phyloP scores from a whole-genome alignment of 2,797 vertebrate genomes.

The Chromis chromis region DNA sequence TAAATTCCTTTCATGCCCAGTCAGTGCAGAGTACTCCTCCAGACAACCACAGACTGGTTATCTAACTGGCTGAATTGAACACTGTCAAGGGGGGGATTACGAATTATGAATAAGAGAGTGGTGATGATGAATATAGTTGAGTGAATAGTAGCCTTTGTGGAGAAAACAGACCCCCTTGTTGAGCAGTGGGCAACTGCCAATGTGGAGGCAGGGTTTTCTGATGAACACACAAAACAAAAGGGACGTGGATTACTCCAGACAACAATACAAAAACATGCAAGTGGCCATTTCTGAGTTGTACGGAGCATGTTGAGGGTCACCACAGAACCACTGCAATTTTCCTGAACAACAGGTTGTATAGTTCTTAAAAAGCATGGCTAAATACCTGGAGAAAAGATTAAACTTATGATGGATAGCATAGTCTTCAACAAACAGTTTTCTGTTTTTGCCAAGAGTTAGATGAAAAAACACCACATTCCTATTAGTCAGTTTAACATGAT shows the following conservation, averaged over 20 bases:
- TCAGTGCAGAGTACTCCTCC: conserved; percentile 47
- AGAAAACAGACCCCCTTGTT: conserved; percentile 71
- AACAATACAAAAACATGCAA: conserved; percentile 25
- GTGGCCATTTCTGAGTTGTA: conserved; percentile 6
- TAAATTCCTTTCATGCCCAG: conserved; percentile 39
- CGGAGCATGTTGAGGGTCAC: not conserved
- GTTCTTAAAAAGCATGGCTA: not conserved
- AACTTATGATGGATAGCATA: not conserved
- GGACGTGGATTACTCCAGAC: conserved; percentile 30
- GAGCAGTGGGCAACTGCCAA: conserved; percentile 51
- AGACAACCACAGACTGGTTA: conserved; percentile 61
- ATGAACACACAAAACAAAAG: conserved; percentile 48
- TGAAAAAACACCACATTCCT: not conserved
- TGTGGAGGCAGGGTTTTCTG: conserved; percentile 52
- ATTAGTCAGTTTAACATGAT: not conserved
- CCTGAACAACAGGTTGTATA: not conserved
- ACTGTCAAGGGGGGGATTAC: conserved; percentile 68
- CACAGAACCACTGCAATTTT: not conserved
- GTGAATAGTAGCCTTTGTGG: conserved; percentile 77
- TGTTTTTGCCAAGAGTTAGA: not conserved
- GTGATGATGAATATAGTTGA: conserved; percentile 68
- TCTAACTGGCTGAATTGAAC: conserved; percentile 72
- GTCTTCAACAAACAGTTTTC: not conserved
- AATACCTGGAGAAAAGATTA: not conserved
- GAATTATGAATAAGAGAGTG: conserved; percentile 79